A percentile compares a stretch with the other conserved stretches of the same genome.
Evolutionary conservation across 2,888 invertebrate species (phyloP).

Genomic region (Melanophora roralis): DNA sequence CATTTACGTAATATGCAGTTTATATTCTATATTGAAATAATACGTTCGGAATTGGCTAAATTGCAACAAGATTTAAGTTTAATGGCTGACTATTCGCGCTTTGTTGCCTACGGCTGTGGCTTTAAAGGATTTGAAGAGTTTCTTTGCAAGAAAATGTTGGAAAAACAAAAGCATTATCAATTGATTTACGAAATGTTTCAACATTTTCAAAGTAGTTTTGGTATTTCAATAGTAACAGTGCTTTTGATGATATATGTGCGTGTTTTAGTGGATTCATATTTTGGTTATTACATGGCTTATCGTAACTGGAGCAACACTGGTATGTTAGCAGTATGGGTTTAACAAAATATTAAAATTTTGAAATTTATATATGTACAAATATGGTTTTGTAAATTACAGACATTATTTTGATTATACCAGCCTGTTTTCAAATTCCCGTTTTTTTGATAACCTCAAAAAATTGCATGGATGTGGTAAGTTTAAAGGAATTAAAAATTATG

Average conservation of each 20-base stretch:
- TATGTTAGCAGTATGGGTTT: too few relatives aligned
- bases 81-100: slow-evolving; percentile 68
- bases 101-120: slow-evolving; percentile 59
- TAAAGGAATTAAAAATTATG: background rate
- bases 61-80: slow-evolving; percentile 67
- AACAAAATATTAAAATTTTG: too few relatives aligned
- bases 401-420: slow-evolving; percentile 66
- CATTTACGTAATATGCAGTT: slow-evolving; percentile 69
- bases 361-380: background rate
- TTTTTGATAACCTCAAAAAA: slow-evolving; percentile 68
- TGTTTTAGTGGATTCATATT: slow-evolving; percentile 70
- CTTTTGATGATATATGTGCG: slow-evolving; percentile 69
- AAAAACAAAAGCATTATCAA: slow-evolving; percentile 68
- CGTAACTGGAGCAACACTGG: slow-evolving; percentile 34
- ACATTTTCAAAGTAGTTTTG: slow-evolving; percentile 67
- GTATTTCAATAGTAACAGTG: slow-evolving; percentile 68
- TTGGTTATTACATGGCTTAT: slow-evolving; percentile 65
- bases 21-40: slow-evolving; percentile 69
- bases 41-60: slow-evolving; percentile 68
- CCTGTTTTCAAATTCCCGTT: slow-evolving; percentile 68
- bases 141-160: slow-evolving; percentile 65
- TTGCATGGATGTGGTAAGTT: slow-evolving; percentile 69
- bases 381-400: slow-evolving; percentile 60
- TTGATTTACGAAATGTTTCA: slow-evolving; percentile 67
- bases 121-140: slow-evolving; percentile 68